Base-by-base conservation (phyloP, 2,113 vertebrate species). In the Hippotragus niger region DNA sequence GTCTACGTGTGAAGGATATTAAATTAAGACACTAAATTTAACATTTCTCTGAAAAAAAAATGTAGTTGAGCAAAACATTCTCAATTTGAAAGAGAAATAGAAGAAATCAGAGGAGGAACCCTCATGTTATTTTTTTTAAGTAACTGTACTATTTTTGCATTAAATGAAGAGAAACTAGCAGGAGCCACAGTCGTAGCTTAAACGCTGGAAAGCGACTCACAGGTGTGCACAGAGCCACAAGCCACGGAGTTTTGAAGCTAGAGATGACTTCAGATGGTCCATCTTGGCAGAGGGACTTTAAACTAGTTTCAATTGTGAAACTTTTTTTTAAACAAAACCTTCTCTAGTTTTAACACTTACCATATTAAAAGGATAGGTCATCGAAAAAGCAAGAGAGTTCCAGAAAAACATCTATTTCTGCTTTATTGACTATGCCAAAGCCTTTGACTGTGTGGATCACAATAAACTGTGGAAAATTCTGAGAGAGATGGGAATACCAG, bases 1-100 rank as follows among this genome's bases (percentile, higher is more conserved):
- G 14, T 45, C 29, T 76, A 81, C 53, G 6, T 76, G 57, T 55
- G 9, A 95, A 87, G 7, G n/a, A 94, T 62, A 81, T 80, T 76
- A 90, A 92, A 95, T 82, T 86, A 58, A 43, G 23, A 64, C 16
- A 90, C 47, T 31, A 92, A 97, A 84, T 91, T 92, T 88, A 95
- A 58, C 21, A 3, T 94, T 81, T 58, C 33, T 94, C 45, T 86
- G 36, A 5, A 21, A n/a, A 94, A 71, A 67, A 82, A 93, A 84
- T 90, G 36, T 76, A 86, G 52, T 85, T 94, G 33, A 88, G 13
- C 25, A n/a, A 95, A 95, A 62, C 53, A 92, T 62, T 88, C n/a
- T 45, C 33, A 95, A 50, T 82, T 92, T 36, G 93, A 94, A 97
- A 82, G 33, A 80, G n/a, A 94, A 81, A 33, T 87, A 94, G 25